phyloP scores from a whole-genome alignment of 2,888 invertebrate genomes.

The Scotopteryx bipunctaria region DNA sequence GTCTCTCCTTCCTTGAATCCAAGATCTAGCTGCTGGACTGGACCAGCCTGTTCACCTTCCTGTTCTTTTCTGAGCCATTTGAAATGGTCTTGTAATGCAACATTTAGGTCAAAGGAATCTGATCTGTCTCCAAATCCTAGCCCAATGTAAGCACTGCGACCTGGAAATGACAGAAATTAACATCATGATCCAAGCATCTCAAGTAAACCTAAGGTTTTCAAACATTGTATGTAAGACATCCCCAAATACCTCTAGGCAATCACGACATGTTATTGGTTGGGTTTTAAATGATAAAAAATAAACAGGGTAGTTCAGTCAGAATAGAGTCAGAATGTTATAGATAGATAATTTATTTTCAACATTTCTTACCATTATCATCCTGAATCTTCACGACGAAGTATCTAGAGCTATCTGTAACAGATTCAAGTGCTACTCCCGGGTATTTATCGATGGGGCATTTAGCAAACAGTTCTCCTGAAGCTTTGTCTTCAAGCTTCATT shows the following conservation, averaged over 20 bases:
- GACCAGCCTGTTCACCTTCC: slow-evolving; percentile 86
- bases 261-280: too few relatives aligned
- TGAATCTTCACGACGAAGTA: slow-evolving; percentile 98
- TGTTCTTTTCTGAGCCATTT: slow-evolving; percentile 96
- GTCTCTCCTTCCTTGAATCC: slow-evolving; percentile 99
- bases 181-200: too few relatives aligned
- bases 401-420: slow-evolving; percentile 98
- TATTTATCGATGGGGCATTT: slow-evolving; percentile 98
- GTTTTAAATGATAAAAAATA: too few relatives aligned
- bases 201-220: too few relatives aligned
- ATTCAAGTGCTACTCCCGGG: slow-evolving; percentile 96
- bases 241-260: too few relatives aligned
- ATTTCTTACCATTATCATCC: slow-evolving; percentile 91
- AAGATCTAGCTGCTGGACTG: slow-evolving; percentile 93
- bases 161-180: slow-evolving; percentile 62
- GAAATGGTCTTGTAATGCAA: slow-evolving; percentile 98
- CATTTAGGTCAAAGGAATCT: slow-evolving; percentile 99
- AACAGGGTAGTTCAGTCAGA: too few relatives aligned
- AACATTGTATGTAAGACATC: too few relatives aligned
- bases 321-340: too few relatives aligned
- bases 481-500: slow-evolving; percentile 98
- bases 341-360: too few relatives aligned
- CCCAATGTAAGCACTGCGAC: slow-evolving; percentile 96
- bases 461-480: slow-evolving; percentile 96
- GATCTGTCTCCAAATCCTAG: slow-evolving; percentile 98